Base-by-base conservation (phyloP, 1,140 invertebrate species). In the Drosophila pandora region DNA sequence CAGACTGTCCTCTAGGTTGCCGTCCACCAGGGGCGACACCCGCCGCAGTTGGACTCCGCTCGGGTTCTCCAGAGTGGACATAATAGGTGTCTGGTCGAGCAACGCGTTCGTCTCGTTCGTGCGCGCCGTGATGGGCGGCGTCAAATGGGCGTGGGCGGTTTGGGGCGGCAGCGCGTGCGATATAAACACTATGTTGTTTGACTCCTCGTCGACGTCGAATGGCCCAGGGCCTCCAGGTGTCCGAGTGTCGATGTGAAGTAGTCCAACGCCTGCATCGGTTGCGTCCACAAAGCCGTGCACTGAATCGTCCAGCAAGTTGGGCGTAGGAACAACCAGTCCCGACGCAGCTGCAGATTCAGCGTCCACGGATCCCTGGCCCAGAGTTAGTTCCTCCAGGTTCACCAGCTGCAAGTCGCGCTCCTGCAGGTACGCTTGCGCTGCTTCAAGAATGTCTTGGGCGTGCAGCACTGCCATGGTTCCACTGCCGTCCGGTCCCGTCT, bases 1-100 rank as follows among this genome's bases (percentile, higher is more conserved):
- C 10, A 94, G 78, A 22, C 93, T 93, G 39, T 93, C 93, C 13
- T 94, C 93, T 41, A 92, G 90, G 68, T 88, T 94, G 55, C 47
- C 50, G 9, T 74, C 81, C 2, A 48, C 22, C 12, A 84, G 62
- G 0, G 81, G 70, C 7, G 61, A 71, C 3, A 80, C 72, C n/a
- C 67, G 62, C 0, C 72, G 63, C 58, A 81, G 30, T 13, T 63
- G 77, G 32, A 87, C 30, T 0, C 52, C 47, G 23, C 72, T 85
- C 0, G 95, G 95, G 4, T 95, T 93, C 88, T 96, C 96, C 9
- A 96, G 90, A 0, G 95, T 95, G 0, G 95, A 95, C 96, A 96
- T 96, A 7, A 96, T 96, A 0, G 96, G 91, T 28, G 90, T 95
- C 82, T 95, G 95, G 89, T 95, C 95, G 9, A 96, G 92, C 1